Percentiles rank a stretch among this genome's conserved stretches.
These are phyloP conservation scores for Bryconaethiops microstoma DNA, from an alignment of 2,797 vertebrate genomes.

Conservation along the genomic window DNA sequence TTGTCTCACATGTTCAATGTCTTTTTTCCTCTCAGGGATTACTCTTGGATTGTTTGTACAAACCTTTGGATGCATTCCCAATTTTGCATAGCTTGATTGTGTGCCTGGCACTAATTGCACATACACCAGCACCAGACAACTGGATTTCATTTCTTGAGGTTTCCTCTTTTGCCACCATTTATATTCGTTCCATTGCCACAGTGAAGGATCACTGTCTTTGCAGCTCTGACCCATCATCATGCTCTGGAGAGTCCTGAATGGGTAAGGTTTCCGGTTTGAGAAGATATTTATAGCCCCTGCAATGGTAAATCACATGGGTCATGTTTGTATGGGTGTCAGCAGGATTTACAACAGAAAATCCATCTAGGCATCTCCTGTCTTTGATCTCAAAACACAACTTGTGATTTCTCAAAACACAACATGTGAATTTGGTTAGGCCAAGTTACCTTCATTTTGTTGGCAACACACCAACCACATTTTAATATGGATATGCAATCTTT, in stretches of 20 bases:
- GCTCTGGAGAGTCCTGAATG: background rate
- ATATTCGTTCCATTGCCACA: slow-evolving; percentile 31
- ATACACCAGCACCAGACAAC: slow-evolving; percentile 41
- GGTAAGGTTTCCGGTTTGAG: slow-evolving; percentile 38
- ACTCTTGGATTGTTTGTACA: slow-evolving; percentile 8
- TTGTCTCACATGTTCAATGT: slow-evolving; percentile 12
- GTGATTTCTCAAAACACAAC: slow-evolving; percentile 57
- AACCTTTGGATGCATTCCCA: background rate
- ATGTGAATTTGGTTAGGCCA: slow-evolving; percentile 54
- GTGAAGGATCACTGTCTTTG: slow-evolving; percentile 45
- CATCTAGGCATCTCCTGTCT: slow-evolving; percentile 58
- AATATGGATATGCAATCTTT: background rate
- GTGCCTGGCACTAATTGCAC: slow-evolving; percentile 20
- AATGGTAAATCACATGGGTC: slow-evolving; percentile 65
- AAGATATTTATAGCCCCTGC: slow-evolving; percentile 57
- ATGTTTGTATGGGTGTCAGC: slow-evolving; percentile 74
- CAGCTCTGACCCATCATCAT: slow-evolving; percentile 49
- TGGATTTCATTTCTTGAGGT: slow-evolving; percentile 12
- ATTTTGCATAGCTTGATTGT: slow-evolving; percentile 41
- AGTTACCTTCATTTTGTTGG: slow-evolving; percentile 26
- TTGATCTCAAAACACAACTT: slow-evolving; percentile 64
- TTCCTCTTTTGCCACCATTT: slow-evolving; percentile 39
- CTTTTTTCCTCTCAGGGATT: slow-evolving; percentile 23
- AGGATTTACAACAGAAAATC: slow-evolving; percentile 73
- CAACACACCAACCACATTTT: background rate